Evolutionary conservation across 35 echinoderm and acorn worm genomes (phyloP).

Genomic region (Amphiura filiformis): DNA sequence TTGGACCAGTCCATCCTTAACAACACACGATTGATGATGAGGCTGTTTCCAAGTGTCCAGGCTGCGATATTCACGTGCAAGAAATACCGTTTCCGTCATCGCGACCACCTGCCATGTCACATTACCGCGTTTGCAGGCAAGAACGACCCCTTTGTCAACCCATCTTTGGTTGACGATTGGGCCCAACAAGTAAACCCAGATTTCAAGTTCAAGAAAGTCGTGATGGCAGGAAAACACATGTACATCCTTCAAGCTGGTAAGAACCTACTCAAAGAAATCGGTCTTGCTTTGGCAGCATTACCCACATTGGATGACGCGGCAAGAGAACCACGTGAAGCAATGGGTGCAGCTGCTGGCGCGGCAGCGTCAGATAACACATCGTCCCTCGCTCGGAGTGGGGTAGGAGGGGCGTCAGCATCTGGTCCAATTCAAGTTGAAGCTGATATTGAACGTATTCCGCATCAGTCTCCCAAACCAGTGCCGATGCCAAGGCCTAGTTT

Average conservation of each 20-base stretch:
- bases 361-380: neutral
- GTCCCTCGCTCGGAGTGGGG: neutral
- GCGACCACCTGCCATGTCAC: conserved; percentile 70
- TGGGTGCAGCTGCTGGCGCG: conserved; percentile 5
- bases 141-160: conserved; percentile 78
- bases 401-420: neutral
- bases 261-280: conserved; percentile 64
- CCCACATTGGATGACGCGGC: neutral
- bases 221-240: conserved; percentile 85
- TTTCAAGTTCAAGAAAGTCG: conserved; percentile 68
- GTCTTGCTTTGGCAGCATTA: conserved; percentile 3
- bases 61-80: conserved; percentile 82
- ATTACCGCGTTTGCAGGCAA: conserved; percentile 79
- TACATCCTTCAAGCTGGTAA: conserved; percentile 63
- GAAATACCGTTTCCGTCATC: conserved; percentile 81
- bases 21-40: conserved; percentile 63
- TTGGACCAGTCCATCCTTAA: conserved; percentile 76
- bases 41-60: conserved; percentile 87
- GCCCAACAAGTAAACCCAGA: conserved; percentile 55
- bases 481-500: conserved; percentile 34
- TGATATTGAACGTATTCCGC: neutral
- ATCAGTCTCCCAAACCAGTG: neutral
- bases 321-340: neutral
- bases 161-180: conserved; percentile 80
- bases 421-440: neutral